phyloP scores from a whole-genome alignment of 1,140 invertebrate species.

The Drosophila varians region DNA sequence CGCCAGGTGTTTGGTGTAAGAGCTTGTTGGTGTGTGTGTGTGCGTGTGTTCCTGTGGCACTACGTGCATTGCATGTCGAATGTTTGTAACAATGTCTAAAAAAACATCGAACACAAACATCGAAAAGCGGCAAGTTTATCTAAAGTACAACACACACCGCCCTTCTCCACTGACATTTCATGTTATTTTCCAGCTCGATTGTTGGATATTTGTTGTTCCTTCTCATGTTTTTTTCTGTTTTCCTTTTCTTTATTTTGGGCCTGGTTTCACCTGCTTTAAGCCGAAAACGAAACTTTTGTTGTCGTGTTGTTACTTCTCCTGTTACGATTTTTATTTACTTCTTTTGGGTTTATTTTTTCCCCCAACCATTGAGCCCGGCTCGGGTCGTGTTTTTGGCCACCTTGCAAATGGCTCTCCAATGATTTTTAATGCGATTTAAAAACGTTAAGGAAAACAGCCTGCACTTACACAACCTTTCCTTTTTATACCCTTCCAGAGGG shows the following conservation, averaged over 20 bases:
- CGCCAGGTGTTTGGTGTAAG: constrained; percentile 26
- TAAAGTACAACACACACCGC: constrained; percentile 52
- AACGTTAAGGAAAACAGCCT: constrained; percentile 32
- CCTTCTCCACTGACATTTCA: constrained; percentile 21
- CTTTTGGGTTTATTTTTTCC: neutral
- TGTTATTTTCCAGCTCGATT: constrained; percentile 42
- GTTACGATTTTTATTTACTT: constrained; percentile 14
- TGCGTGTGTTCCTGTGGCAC: constrained; percentile 15
- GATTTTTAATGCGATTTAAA: constrained; percentile 80
- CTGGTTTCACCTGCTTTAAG: constrained; percentile 64
- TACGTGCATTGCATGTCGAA: constrained; percentile 74
- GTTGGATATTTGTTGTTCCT: constrained; percentile 18
- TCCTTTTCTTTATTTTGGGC: constrained; percentile 17
- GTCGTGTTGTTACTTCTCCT: constrained; percentile 9
- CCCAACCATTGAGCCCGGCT: neutral
- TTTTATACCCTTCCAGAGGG: no score
- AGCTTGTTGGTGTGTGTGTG: neutral
- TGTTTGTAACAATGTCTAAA: constrained; percentile 61
- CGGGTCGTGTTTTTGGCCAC: constrained; percentile 44
- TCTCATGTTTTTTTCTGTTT: constrained; percentile 5
- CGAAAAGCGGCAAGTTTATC: constrained; percentile 68
- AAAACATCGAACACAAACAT: constrained; percentile 60
- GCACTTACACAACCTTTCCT: constrained; percentile 64
- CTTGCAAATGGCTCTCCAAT: constrained; percentile 60
- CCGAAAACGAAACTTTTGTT: constrained; percentile 71